Evolutionary conservation across 2,888 invertebrate species (phyloP).

Genomic region (Ditula angustiorana): DNA sequence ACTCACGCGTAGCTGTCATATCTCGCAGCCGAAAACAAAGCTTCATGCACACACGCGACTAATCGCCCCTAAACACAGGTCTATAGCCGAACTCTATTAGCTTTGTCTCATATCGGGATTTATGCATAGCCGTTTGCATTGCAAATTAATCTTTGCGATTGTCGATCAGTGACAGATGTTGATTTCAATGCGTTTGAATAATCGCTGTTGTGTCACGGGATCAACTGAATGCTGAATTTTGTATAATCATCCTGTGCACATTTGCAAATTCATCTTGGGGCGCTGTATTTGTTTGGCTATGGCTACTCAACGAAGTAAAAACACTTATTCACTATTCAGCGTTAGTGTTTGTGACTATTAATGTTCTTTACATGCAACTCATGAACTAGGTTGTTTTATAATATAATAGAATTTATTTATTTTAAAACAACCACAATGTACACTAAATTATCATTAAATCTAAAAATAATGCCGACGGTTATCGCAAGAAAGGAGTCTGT

Average conservation of each 20-base stretch:
- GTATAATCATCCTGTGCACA: not conserved
- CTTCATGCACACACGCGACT: not conserved
- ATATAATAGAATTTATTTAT: too few species aligned
- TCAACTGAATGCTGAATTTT: conserved; percentile 28
- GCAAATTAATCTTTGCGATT: conserved; percentile 68
- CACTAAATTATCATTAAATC: too few species aligned
- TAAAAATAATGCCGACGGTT: too few species aligned
- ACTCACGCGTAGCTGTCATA: not conserved
- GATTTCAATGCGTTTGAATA: conserved; percentile 68
- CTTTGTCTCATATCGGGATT: conserved; percentile 58
- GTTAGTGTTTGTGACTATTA: too few species aligned
- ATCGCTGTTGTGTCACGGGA: conserved; percentile 54
- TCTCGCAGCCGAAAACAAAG: not conserved
- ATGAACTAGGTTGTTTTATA: too few species aligned
- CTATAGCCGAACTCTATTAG: conserved; percentile 52
- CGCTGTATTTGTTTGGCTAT: not conserved
- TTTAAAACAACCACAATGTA: too few species aligned
- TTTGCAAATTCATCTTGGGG: not conserved
- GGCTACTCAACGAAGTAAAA: not conserved
- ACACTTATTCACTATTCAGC: not conserved
- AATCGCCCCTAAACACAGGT: conserved; percentile 3
- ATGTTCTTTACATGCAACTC: too few species aligned
- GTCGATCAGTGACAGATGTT: conserved; percentile 70
- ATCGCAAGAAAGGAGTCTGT: too few species aligned
- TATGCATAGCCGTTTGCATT: conserved; percentile 67